Evolutionary conservation across 2,797 vertebrate species (phyloP), one percentile per base, ranked within the genome.

Genomic region (Mastacembelus armatus): DNA sequence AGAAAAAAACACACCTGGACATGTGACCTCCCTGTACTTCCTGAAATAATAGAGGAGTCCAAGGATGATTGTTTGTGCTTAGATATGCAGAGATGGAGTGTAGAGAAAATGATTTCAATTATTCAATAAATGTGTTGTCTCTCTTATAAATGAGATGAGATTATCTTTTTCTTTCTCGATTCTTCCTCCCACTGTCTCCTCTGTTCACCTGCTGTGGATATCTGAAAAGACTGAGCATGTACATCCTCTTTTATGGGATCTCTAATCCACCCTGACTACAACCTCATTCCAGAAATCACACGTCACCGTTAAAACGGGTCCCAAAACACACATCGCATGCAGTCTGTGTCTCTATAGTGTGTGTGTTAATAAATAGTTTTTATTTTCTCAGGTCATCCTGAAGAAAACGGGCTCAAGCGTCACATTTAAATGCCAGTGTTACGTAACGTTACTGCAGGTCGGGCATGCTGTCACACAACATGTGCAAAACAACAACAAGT

Each of bases 161-260:
- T 10, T 10, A 55, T 44, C 3, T 49, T 16, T 58, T 5, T 11
- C 1, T 36, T 6, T 42, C 9, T 33, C 6, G 49, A 66, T 45
- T 52, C 40, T 39, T 42, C 16, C 29, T 54, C 18, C 26, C 4
- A 1, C 5, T 62, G 26, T 40, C n/a, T 63, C 22, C 18, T 21
- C 26, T 38, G 59, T 49, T 81, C 26, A 35, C 57, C 55, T 66
- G 8, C 42, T 66, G 48, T 49, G 36, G 74, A 51, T 14, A 22
- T 76, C 76, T 84, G 73, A 74, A 73, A 58, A 44, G 6, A 47
- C 29, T 16, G 40, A 38, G n/a, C 21, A 30, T 40, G 30, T 18
- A 49, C 36, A 16, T 54, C 68, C 69, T 77, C 86, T 89, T 90
- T 91, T 88, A 88, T 84, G 55, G 71, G 71, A 51, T 16, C 48